Conservation (phyloP, 2,113 vertebrate genomes). For the Syrrhaptes paradoxus region DNA sequence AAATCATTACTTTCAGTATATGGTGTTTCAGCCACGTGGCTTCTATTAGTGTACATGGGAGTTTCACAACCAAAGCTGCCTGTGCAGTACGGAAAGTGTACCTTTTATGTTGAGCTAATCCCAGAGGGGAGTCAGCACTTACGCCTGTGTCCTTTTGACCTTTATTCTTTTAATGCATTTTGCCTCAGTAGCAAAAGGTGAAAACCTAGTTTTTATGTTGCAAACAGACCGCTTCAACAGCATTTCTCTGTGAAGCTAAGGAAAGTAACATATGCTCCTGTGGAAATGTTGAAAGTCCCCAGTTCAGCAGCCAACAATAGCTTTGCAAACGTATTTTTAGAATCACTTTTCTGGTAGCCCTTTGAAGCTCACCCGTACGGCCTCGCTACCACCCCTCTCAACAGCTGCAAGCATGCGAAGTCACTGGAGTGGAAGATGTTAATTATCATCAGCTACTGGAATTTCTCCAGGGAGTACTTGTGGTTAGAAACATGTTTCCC, state of each 20-base stretch:
- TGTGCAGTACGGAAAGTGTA: constrained; percentile 28
- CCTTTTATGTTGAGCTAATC: constrained; percentile 67
- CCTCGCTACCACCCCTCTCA: background rate
- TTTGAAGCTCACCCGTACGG: constrained; percentile 24
- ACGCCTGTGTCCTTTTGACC: constrained; percentile 10
- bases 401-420: constrained; percentile 34
- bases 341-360: background rate
- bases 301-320: constrained; percentile 11
- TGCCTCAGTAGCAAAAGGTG: constrained; percentile 54
- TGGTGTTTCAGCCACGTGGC: constrained; percentile 39
- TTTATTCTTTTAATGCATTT: constrained; percentile 59
- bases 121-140: constrained; percentile 57
- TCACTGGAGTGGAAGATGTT: constrained; percentile 61
- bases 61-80: constrained; percentile 53
- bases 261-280: background rate
- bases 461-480: constrained; percentile 65
- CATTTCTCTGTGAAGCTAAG: constrained; percentile 24
- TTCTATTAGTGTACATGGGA: constrained; percentile 38
- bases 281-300: constrained; percentile 2
- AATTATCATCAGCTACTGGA: constrained; percentile 66
- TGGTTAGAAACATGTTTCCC: constrained; percentile 26
- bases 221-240: constrained; percentile 11
- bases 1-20: constrained; percentile 12
- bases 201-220: constrained; percentile 48
- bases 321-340: constrained; percentile 23